A percentile compares a stretch with the other conserved stretches of the same genome.
Conservation (phyloP, 2,888 invertebrate species). For the Drosophila niveifrons region DNA sequence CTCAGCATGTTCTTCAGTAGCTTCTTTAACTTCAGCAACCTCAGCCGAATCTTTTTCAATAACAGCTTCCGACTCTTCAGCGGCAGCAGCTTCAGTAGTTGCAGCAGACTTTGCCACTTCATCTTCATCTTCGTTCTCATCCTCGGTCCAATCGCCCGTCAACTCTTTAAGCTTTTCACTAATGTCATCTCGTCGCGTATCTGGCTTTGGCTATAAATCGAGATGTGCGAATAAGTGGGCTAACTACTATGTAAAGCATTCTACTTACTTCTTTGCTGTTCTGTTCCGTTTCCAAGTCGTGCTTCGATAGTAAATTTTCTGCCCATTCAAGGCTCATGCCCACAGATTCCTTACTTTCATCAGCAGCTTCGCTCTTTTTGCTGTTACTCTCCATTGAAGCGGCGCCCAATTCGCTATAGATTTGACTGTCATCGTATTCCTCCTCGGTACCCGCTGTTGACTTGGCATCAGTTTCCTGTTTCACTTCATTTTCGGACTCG, state of each 20-base stretch:
- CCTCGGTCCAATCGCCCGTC: slow-evolving; percentile 85
- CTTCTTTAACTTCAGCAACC: slow-evolving; percentile 22
- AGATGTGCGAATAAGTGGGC: slow-evolving; percentile 1
- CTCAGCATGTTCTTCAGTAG: slow-evolving; percentile 41
- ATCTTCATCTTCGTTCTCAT: slow-evolving; percentile 82
- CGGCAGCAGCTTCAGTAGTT: slow-evolving; percentile 46
- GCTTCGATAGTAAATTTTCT: slow-evolving; percentile 83
- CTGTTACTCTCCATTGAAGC: slow-evolving; percentile 54
- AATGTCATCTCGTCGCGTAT: slow-evolving; percentile 80
- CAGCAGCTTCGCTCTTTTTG: slow-evolving; percentile 62
- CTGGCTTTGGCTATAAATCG: slow-evolving; percentile 56
- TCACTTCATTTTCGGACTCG: slow-evolving; percentile 72
- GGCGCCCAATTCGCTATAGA: slow-evolving; percentile 76
- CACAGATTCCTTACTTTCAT: slow-evolving; percentile 82
- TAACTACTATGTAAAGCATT: background rate
- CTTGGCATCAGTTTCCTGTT: slow-evolving; percentile 65
- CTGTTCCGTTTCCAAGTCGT: slow-evolving; percentile 75
- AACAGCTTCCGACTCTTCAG: slow-evolving; percentile 66
- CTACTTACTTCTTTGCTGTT: slow-evolving; percentile 69
- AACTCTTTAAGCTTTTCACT: slow-evolving; percentile 83
- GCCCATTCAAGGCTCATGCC: slow-evolving; percentile 83
- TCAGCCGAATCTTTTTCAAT: slow-evolving; percentile 20
- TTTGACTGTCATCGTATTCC: slow-evolving; percentile 81
- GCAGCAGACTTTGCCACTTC: slow-evolving; percentile 52
- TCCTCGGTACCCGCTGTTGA: slow-evolving; percentile 68